A percentile compares a stretch with the other conserved stretches of the same genome.
Conservation (phyloP, 2,113 vertebrate genomes). For the Bos taurus region ARS-UCD2.0 NC_037333.1:77285001-77285500, state of each 20-base stretch:
- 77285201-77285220: conserved; percentile 53
- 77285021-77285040: conserved; percentile 58
- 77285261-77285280: background rate
- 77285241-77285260: conserved; percentile 60
- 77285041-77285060: conserved; percentile 62
- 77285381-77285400: background rate
- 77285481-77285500: background rate
- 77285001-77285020: background rate
- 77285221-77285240: conserved; percentile 42
- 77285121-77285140: conserved; percentile 60
- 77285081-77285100: conserved; percentile 53
- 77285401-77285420: background rate
- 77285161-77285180: conserved; percentile 60
- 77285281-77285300: background rate
- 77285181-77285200: conserved; percentile 47
- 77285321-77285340: background rate
- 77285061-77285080: conserved; percentile 9
- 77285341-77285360: background rate
- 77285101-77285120: conserved; percentile 67
- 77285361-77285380: background rate
- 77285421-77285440: background rate
- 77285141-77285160: conserved; percentile 64
- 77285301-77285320: background rate
- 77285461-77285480: background rate
- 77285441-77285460: background rate